These are phyloP conservation scores for Melanotaenia pygmaea DNA, from an alignment of 2,797 vertebrate genomes.

Conservation along the genomic window DNA sequence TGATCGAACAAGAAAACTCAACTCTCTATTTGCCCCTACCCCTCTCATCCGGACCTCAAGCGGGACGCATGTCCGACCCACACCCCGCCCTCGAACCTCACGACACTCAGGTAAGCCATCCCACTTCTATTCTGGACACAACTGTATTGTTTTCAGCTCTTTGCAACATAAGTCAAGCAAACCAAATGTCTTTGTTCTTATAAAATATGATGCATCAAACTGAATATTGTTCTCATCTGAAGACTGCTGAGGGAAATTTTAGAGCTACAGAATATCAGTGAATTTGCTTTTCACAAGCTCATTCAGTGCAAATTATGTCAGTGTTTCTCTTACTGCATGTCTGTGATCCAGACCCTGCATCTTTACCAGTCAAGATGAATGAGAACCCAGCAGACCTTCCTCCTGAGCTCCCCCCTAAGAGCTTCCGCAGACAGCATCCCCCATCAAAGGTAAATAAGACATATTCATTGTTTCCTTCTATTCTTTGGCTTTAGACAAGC, in stretches of 20 bases:
- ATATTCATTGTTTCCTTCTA: too few species aligned
- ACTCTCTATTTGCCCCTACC: conserved; percentile 42
- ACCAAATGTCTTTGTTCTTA: too few species aligned
- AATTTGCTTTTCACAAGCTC: too few species aligned
- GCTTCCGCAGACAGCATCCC: conserved; percentile 45
- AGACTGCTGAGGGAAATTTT: too few species aligned
- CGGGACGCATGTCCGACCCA: conserved; percentile 76
- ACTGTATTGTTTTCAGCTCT: neutral
- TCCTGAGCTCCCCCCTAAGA: conserved; percentile 80
- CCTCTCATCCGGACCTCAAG: conserved; percentile 85
- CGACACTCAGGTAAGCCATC: conserved; percentile 83
- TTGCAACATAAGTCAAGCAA: too few species aligned
- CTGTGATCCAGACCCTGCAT: conserved; percentile 65
- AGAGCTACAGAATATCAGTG: too few species aligned
- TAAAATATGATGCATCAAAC: too few species aligned
- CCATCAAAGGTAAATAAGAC: conserved; percentile 45
- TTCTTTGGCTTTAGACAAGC: too few species aligned
- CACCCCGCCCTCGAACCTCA: conserved; percentile 49
- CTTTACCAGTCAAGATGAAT: conserved; percentile 61
- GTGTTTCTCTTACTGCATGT: neutral
- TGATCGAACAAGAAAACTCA: conserved; percentile 57
- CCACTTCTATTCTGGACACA: neutral
- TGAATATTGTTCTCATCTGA: too few species aligned
- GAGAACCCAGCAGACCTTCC: conserved; percentile 69
- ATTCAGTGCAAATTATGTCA: neutral